Conservation (phyloP, 2,888 invertebrate species). For the Polyploca ridens region DNA sequence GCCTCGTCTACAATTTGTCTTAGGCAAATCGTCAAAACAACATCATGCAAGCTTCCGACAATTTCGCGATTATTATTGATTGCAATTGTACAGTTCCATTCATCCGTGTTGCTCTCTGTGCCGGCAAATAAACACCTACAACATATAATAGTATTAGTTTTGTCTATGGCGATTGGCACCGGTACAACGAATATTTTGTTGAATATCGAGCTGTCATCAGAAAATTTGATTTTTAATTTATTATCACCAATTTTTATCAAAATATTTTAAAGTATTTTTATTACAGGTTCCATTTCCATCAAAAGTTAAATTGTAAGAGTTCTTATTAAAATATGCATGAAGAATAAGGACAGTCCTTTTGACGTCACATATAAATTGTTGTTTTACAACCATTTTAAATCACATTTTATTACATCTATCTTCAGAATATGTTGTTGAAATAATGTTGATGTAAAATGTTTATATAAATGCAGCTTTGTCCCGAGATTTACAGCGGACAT, state of each 20-base stretch:
- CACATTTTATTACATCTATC: constrained; percentile 9
- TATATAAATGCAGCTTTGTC: constrained; percentile 54
- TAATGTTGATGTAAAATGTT: constrained; percentile 34
- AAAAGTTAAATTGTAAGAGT: background rate
- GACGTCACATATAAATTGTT: background rate
- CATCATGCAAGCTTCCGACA: constrained; percentile 69
- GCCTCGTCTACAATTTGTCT: constrained; percentile 81
- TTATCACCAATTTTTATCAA: background rate
- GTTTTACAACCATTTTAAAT: background rate
- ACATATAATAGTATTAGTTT: background rate
- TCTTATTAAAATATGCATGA: background rate
- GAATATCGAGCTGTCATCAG: background rate
- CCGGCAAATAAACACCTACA: constrained; percentile 20
- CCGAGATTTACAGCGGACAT: constrained; percentile 55
- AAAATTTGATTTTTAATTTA: background rate
- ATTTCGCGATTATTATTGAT: constrained; percentile 59
- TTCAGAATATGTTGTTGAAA: constrained; percentile 18
- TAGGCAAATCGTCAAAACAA: constrained; percentile 77
- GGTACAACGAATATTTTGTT: background rate
- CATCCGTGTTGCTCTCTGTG: constrained; percentile 25
- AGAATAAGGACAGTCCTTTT: background rate
- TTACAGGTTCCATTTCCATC: background rate
- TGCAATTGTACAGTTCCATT: constrained; percentile 42
- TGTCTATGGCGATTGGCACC: background rate
- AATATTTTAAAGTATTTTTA: background rate